Evolutionary conservation across 1,140 invertebrate genomes (phyloP).

Genomic region (Calliopsis andreniformis): DNA sequence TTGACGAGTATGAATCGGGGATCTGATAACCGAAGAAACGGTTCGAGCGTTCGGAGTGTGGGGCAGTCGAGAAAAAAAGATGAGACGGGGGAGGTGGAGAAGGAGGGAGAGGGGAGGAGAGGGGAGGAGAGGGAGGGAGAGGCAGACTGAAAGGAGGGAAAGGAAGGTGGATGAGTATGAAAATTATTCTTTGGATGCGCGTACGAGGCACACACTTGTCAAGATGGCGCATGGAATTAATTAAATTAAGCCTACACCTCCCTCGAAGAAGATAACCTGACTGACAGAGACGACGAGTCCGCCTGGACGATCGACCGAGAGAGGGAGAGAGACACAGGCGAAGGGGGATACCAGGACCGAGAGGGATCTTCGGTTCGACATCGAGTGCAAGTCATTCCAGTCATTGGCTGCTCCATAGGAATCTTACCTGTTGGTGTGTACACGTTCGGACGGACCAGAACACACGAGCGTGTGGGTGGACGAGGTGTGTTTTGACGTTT

Average conservation of each 20-base stretch:
- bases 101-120: neutral
- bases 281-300: conserved; percentile 49
- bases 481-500: conserved; percentile 80
- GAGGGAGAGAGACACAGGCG: conserved; percentile 27
- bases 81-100: too few relatives aligned
- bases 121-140: conserved; percentile 19
- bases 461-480: conserved; percentile 64
- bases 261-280: conserved; percentile 70
- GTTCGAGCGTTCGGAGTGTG: conserved; percentile 52
- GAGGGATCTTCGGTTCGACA: conserved; percentile 76
- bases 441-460: conserved; percentile 36
- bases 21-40: conserved; percentile 74
- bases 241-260: conserved; percentile 79
- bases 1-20: conserved; percentile 74
- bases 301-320: conserved; percentile 37
- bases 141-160: conserved; percentile 38
- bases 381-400: conserved; percentile 80
- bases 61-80: conserved; percentile 51
- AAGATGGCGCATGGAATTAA: conserved; percentile 79
- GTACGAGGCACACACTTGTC: conserved; percentile 74
- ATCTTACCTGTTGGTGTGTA: conserved; percentile 67
- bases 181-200: conserved; percentile 72
- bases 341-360: conserved; percentile 59
- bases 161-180: conserved; percentile 73
- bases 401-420: conserved; percentile 79